Evolutionary conservation across 2,888 invertebrate genomes (phyloP).

Genomic region (Andrena hattorfiana): DNA sequence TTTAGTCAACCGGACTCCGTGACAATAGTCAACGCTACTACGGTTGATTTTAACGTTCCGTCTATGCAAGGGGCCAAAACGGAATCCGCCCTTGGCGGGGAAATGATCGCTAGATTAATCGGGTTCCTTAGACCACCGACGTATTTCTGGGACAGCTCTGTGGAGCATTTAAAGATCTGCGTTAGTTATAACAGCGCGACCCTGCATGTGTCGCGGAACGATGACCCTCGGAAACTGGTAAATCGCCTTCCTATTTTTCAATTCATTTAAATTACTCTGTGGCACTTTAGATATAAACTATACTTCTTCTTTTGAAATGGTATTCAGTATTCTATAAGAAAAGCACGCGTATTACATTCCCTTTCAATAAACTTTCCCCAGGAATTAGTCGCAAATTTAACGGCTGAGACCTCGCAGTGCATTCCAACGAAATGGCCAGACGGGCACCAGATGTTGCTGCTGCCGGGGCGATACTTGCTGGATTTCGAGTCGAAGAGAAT

Average conservation of each 20-base stretch:
- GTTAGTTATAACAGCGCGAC: slow-evolving; percentile 92
- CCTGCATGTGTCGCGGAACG: slow-evolving; percentile 84
- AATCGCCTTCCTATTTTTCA: slow-evolving; percentile 24
- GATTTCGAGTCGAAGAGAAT: slow-evolving; percentile 90
- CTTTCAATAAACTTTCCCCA: slow-evolving; percentile 57
- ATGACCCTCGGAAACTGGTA: slow-evolving; percentile 78
- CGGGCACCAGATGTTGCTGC: slow-evolving; percentile 83
- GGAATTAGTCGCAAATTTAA: slow-evolving; percentile 88
- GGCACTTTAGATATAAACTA: neutral
- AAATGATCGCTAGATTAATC: slow-evolving; percentile 90
- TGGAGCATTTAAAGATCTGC: slow-evolving; percentile 91
- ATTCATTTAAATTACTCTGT: slow-evolving; percentile 10
- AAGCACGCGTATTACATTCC: neutral
- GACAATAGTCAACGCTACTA: slow-evolving; percentile 93
- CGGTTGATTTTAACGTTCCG: slow-evolving; percentile 91
- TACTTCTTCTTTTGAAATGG: neutral
- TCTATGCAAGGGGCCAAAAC: slow-evolving; percentile 89
- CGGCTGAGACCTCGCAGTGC: slow-evolving; percentile 90
- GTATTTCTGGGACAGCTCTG: slow-evolving; percentile 88
- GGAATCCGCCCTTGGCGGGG: slow-evolving; percentile 90
- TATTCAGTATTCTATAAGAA: neutral
- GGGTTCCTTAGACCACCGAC: slow-evolving; percentile 94
- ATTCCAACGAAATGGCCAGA: slow-evolving; percentile 89
- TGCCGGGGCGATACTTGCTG: slow-evolving; percentile 88
- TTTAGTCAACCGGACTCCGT: slow-evolving; percentile 95